Evolutionary conservation across 2,888 invertebrate species (phyloP), one percentile per base, ranked within the genome.

Genomic region (Ophioninae sp.): DNA sequence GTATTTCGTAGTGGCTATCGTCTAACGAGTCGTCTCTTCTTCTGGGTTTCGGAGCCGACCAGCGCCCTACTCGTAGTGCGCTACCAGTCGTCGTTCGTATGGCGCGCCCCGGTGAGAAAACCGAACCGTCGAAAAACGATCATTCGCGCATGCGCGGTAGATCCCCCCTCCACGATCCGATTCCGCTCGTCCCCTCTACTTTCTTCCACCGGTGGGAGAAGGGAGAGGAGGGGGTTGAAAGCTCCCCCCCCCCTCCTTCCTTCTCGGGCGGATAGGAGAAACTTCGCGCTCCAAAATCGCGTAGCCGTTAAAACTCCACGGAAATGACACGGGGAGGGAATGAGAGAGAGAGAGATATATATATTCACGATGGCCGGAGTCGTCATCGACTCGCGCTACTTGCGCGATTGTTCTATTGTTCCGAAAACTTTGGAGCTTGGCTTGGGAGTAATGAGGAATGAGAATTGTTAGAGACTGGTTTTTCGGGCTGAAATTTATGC

Each of bases 31-130:
- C 85, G 85, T 87, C 85, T 88, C 85, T 87, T 88, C 87, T 85
- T 88, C 86, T 87, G 87, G 89, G 90, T 91, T 92, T 92, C 91
- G 91, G 91, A 91, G 91, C 91, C 91, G 92, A 92, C 94, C 94
- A 93, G 93, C 93, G 94, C 94, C 94, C 94, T 94, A 94, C 94
- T 93, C 92, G 93, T 94, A 94, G 93, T 94, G 94, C 93, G 93
- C 94, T 93, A 93, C 93, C 91, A 93, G 94, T 94, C 93, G 94
- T 94, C 94, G 94, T 94, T 94, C 94, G 94, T 94, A 93, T 94
- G 94, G 93, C 91, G 91, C 91, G 91, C 91, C 91, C 91, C 93
- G 94, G 94, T 93, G 93, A 93, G 79, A 93, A 89, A 88, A 89
- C 89, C 89, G 90, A 86, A 81, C 90, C 89, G 90, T 91, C 91